Base-by-base conservation (phyloP, 2,888 invertebrate genomes). In the Schizaphis graminum region DNA sequence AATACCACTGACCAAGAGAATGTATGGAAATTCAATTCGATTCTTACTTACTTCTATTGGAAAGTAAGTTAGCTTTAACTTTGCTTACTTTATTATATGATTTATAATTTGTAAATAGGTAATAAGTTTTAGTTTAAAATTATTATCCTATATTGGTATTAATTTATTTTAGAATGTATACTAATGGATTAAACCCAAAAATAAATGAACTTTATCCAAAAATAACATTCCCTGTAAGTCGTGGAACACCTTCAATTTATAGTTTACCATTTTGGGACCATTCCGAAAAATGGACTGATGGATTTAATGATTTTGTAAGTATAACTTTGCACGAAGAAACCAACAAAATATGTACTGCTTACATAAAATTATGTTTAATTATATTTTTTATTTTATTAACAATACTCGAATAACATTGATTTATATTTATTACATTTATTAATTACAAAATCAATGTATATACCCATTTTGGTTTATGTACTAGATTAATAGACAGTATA, bases 181-280 rank as follows among this genome's bases (percentile, higher is more conserved):
- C 96, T 94, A 96, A 96, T 95, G 97, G 97, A 85, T 95, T 96
- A 35, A 96, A 96, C 95, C 96, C 96, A 86, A 95, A 96, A 93
- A 95, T 97, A 16, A 95, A 96, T 88, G 96, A 96, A 35, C 95
- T 97, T 56, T 96, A 96, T 95, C 96, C 96, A 4, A 95, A 95
- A 84, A 95, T 96, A 1, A 95, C 95, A 49, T 96, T 96, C 94
- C 97, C 97, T 8, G 97, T 97, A 3, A 96, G 96, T 10, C 95
- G 96, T 77, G 96, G 96, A 91, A 97, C 97, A 2, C 93, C 93
- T 24, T 84, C 56, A 16, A 41, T 93, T n/a, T 24, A 56, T 5
- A 16, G 4, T 7, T 84, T 93, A 41, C 89, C 89, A 0, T 85
- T 93, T 35, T 93, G 93, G 93, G 84, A 93, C n/a, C 77, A 89